Conservation (phyloP, 2,888 invertebrate species). For the Pachycephus smyrnensis region DNA sequence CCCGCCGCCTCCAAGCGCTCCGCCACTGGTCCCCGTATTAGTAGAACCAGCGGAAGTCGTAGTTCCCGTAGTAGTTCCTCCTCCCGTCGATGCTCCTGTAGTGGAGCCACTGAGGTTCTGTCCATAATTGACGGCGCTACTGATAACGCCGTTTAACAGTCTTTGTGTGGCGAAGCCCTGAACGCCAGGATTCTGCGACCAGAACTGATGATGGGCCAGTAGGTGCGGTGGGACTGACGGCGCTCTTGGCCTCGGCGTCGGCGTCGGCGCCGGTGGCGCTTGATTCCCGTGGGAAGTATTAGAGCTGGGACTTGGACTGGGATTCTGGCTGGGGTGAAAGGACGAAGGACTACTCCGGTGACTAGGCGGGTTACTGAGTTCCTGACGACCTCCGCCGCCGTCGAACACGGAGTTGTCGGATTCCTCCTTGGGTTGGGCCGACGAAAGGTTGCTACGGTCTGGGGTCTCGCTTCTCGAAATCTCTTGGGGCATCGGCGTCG, state of each 20-base stretch:
- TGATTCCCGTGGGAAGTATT: conserved; percentile 41
- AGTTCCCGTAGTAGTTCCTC: conserved; percentile 19
- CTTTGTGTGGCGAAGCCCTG: conserved; percentile 63
- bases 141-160: conserved; percentile 63
- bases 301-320: conserved; percentile 56
- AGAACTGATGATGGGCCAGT: conserved; percentile 68
- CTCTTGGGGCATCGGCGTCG: conserved; percentile 60
- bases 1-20: conserved; percentile 20
- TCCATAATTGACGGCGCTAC: conserved; percentile 60
- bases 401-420: conserved; percentile 72
- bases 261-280: conserved; percentile 44
- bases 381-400: conserved; percentile 60
- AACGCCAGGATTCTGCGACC: conserved; percentile 61
- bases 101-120: conserved; percentile 49
- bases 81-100: conserved; percentile 13
- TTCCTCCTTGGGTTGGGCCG: conserved; percentile 64
- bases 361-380: conserved; percentile 31
- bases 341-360: conserved; percentile 61
- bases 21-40: conserved; percentile 24
- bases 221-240: conserved; percentile 70
- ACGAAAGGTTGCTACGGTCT: conserved; percentile 48
- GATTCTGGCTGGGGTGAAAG: conserved; percentile 55
- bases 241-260: conserved; percentile 60
- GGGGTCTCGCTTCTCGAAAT: conserved; percentile 53
- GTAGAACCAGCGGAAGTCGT: conserved; percentile 31